phyloP scores from a whole-genome alignment of 1,140 invertebrate genomes.

The Paracyclopina nana region DNA sequence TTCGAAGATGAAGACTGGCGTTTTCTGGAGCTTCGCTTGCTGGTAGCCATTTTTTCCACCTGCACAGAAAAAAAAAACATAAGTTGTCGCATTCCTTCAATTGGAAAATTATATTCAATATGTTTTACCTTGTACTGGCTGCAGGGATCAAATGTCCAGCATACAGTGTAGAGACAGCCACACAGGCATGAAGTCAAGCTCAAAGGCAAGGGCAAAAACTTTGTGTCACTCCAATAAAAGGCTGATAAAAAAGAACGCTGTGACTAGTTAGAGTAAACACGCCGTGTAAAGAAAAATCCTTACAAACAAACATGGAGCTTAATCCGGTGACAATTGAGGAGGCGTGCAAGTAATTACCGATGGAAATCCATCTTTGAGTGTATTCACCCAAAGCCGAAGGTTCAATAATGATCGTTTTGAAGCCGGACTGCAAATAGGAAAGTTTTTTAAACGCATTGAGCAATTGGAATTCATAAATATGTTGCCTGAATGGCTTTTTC shows the following conservation, averaged over 20 bases:
- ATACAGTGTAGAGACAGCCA: background rate
- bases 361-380: background rate
- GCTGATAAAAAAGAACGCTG: background rate
- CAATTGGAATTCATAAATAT: too few species aligned
- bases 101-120: too few species aligned
- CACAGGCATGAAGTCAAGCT: background rate
- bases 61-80: too few species aligned
- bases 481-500: background rate
- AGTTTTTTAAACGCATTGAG: too few species aligned
- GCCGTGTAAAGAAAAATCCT: background rate
- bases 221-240: too few species aligned
- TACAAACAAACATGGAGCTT: background rate
- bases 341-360: background rate
- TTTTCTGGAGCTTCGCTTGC: too few species aligned
- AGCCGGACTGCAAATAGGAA: too few species aligned
- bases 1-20: too few species aligned
- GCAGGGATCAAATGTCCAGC: background rate
- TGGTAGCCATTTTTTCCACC: too few species aligned
- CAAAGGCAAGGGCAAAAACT: background rate
- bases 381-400: background rate
- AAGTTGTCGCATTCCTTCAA: too few species aligned
- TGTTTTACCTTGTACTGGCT: background rate
- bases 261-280: background rate
- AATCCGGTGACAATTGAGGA: background rate
- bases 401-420: background rate